phyloP scores from a whole-genome alignment of 2,113 vertebrate species.

The Synchiropus splendidus region DNA sequence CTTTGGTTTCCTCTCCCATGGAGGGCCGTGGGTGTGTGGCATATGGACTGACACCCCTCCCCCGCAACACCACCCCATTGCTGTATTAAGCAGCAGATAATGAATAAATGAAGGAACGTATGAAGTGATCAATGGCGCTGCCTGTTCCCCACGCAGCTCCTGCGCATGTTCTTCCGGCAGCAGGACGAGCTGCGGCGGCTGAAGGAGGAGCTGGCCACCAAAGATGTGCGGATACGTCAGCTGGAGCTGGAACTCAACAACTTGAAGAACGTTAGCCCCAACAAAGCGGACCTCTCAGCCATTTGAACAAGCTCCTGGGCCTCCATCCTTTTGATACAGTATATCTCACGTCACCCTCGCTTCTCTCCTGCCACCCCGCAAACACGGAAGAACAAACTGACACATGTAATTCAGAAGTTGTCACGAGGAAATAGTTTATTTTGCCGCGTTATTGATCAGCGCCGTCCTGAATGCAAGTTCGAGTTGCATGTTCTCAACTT shows the following conservation, averaged over 20 bases:
- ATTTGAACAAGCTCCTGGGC: conserved; percentile 29
- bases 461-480: no score
- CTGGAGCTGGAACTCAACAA: conserved; percentile 94
- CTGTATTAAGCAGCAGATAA: no score
- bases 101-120: no score
- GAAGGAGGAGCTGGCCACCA: conserved; percentile 85
- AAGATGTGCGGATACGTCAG: conserved; percentile 87
- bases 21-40: no score
- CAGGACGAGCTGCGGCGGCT: conserved; percentile 89
- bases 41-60: no score
- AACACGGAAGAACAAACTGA: no score
- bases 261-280: conserved; percentile 81
- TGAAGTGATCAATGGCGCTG: background rate
- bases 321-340: conserved; percentile 23
- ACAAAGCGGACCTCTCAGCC: conserved; percentile 75
- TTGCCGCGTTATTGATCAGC: no score
- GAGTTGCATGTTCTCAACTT: no score
- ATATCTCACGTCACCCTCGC: conserved; percentile 13
- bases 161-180: conserved; percentile 95
- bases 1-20: no score
- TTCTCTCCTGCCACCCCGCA: conserved; percentile 7
- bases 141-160: conserved; percentile 65
- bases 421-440: no score
- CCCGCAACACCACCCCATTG: no score
- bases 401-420: no score